Conservation (phyloP, 2,113 vertebrate species). For the Chamaetylas fuelleborni region DNA sequence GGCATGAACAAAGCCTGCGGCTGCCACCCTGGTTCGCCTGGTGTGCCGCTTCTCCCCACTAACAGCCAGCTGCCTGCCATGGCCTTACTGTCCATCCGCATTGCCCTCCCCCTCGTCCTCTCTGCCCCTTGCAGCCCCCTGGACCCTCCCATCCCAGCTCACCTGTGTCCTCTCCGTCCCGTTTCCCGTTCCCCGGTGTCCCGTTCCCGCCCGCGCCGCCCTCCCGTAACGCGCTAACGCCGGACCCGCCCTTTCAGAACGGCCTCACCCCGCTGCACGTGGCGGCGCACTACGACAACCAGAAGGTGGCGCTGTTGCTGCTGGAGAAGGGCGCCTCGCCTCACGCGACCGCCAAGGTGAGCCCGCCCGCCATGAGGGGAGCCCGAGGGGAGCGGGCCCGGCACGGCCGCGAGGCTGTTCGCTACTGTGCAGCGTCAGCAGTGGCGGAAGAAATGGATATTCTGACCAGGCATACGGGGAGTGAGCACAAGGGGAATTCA, state of each 20-base stretch:
- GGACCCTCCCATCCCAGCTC: no score
- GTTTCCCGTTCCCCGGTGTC: accelerated
- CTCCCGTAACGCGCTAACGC: background rate
- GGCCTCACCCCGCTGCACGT: constrained; percentile 97
- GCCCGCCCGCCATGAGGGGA: background rate
- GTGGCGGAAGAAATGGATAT: accelerated
- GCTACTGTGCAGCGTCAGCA: accelerated
- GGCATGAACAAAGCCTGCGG: background rate
- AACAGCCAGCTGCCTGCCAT: background rate
- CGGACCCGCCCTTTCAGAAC: constrained; percentile 80
- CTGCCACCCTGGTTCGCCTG: background rate
- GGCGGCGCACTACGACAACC: constrained; percentile 98
- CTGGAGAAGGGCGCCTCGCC: constrained; percentile 96
- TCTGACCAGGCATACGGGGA: no score
- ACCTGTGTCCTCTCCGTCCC: accelerated
- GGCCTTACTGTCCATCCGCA: no score
- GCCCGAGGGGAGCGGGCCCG: background rate
- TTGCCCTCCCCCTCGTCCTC: no score
- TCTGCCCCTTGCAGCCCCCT: background rate
- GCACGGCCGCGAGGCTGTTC: accelerated
- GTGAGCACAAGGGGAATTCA: background rate
- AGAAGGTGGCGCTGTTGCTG: constrained; percentile 94
- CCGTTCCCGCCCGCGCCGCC: background rate
- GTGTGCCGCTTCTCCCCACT: background rate
- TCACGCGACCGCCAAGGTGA: constrained; percentile 93